phyloP scores from a whole-genome alignment of 2,797 vertebrate genomes.

The Ciconia nigra region DNA sequence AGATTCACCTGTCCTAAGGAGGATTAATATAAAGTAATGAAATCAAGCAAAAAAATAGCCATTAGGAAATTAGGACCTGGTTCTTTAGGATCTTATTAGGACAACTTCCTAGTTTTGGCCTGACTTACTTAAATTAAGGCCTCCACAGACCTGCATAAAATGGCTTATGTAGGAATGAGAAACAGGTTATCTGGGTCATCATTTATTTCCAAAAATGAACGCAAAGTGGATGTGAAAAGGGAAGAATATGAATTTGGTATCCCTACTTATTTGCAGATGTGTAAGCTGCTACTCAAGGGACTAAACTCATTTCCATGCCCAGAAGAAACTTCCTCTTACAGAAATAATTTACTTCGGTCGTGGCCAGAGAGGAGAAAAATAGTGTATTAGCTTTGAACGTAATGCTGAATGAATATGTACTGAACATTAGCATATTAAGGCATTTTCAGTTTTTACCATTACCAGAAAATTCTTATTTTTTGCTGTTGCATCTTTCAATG shows the following conservation, averaged over 20 bases:
- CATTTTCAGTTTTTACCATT: background rate
- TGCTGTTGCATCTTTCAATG: background rate
- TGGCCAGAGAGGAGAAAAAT: background rate
- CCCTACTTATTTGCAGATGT: background rate
- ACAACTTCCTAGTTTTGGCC: background rate
- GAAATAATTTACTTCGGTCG: background rate
- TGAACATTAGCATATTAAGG: background rate
- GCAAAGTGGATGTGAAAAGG: background rate
- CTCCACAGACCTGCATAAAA: background rate
- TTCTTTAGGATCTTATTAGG: background rate
- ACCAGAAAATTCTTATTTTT: background rate
- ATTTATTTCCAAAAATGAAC: background rate
- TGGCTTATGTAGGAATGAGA: background rate
- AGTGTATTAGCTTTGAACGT: background rate
- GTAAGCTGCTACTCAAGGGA: background rate
- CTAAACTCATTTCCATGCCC: background rate
- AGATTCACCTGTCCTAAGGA: background rate
- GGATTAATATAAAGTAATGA: background rate
- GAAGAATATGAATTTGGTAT: background rate
- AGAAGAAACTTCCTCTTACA: background rate
- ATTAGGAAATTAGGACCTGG: background rate
- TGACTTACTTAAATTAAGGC: background rate
- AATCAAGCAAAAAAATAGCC: background rate
- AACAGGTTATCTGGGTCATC: background rate
- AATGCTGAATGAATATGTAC: background rate